Base-by-base conservation (phyloP, 1,140 invertebrate genomes). In the Saccostrea echinata region DNA sequence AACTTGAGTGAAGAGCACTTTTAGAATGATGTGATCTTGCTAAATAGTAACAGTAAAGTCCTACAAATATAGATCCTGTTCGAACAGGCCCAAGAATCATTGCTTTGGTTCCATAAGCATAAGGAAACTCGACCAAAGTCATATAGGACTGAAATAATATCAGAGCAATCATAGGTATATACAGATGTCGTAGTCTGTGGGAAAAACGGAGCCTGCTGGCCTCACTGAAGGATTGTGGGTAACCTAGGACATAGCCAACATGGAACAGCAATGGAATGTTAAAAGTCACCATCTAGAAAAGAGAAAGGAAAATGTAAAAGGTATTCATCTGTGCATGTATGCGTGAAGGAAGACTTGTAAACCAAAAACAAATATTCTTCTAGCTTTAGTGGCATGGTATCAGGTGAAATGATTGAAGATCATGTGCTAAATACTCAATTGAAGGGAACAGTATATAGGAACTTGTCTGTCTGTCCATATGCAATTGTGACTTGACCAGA, bases 71-170 rank as follows among this genome's bases (percentile, higher is more conserved):
- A n/a, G 97, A 97, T 97, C 97, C 98, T 1, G 97, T 97, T 89
- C 97, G 95, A 18, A 98, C 94, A 18, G 97, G 97, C 61, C 97
- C 97, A 52, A 98, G 94, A 71, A 98, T 88, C 86, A 97, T 96
- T 0, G 97, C 97, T 92, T 97, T 92, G 16, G 96, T 97, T 16
- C 98, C 98, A 95, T 98, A 98, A 8, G 97, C 97, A 43, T 97
- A 92, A 96, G 97, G 97, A 92, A 98, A 97, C 71, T 94, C 94
- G 90, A 96, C 97, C 92, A 97, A 97, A 0, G 97, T 96, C 93
- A 97, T 96, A 84, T 96, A 94, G n/a, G 96, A 92, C 95, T 98
- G 97, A 91, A 97, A 95, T 4, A 96, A 92, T n/a, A 97, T 90
- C 71, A 97, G 92, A 80, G 96, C 85, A 52, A 95, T 71, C 91